Percentiles rank a stretch among this genome's conserved stretches.
Evolutionary conservation across 2,888 invertebrate species (phyloP).

Genomic region (Ptychoptera contaminata): DNA sequence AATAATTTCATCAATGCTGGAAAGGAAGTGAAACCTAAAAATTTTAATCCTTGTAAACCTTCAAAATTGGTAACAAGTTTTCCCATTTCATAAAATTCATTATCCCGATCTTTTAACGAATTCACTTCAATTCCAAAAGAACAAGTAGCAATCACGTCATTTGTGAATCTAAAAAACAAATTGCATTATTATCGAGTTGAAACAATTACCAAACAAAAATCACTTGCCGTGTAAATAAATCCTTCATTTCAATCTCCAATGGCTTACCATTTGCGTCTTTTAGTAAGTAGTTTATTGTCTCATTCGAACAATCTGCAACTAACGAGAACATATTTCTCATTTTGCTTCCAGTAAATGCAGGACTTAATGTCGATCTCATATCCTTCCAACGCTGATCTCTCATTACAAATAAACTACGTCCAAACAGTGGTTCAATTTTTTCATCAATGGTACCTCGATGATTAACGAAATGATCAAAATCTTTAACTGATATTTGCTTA

Average conservation of each 20-base stretch:
- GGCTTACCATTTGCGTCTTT: not conserved
- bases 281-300: constrained; percentile 1
- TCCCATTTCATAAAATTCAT: constrained; percentile 38
- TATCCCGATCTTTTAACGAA: constrained; percentile 34
- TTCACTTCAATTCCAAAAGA: constrained; percentile 35
- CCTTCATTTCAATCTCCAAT: constrained; percentile 26
- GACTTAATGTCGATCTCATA: constrained; percentile 20
- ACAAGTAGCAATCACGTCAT: constrained; percentile 32
- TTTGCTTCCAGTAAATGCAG: constrained; percentile 23
- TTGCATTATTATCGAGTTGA: too few species aligned
- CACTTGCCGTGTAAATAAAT: constrained; percentile 25
- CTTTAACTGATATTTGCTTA: constrained; percentile 4
- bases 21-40: not conserved
- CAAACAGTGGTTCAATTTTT: constrained; percentile 3
- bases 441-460: not conserved
- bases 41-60: constrained; percentile 2
- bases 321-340: constrained; percentile 19
- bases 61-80: constrained; percentile 31
- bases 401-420: constrained; percentile 6
- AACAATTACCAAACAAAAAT: too few species aligned
- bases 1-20: not conserved
- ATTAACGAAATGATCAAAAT: constrained; percentile 6
- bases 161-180: constrained; percentile 17
- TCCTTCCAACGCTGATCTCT: constrained; percentile 17
- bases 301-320: not conserved